Conservation (phyloP, 2,888 invertebrate genomes). For the Ichneumoninae sp. region DNA sequence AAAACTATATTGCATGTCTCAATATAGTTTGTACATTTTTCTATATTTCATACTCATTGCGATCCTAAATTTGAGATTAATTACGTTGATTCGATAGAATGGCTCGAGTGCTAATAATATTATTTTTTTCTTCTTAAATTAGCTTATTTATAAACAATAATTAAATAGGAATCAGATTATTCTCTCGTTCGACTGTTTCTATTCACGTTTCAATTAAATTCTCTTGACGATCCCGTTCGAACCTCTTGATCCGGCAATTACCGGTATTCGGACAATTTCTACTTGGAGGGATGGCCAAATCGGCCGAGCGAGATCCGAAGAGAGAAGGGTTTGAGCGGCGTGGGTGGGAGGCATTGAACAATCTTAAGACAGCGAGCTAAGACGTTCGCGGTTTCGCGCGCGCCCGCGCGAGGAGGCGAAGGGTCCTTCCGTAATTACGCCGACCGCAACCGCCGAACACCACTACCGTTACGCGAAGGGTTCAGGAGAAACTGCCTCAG, state of each 20-base stretch:
- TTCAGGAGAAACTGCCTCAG: slow-evolving; percentile 73
- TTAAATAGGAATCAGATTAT: not conserved
- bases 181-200: not conserved
- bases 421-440: slow-evolving; percentile 83
- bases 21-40: not conserved
- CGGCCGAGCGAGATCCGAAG: slow-evolving; percentile 38
- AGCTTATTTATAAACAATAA: not conserved
- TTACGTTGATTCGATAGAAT: not conserved
- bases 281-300: slow-evolving; percentile 70
- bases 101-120: not conserved
- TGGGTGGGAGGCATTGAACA: slow-evolving; percentile 55
- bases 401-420: slow-evolving; percentile 67
- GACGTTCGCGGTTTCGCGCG: slow-evolving; percentile 83
- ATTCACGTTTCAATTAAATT: not conserved
- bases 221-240: slow-evolving; percentile 41
- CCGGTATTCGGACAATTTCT: slow-evolving; percentile 77
- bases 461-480: slow-evolving; percentile 74
- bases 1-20: too few species aligned
- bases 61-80: not conserved
- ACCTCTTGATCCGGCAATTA: slow-evolving; percentile 73
- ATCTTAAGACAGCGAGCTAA: slow-evolving; percentile 76
- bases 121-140: not conserved
- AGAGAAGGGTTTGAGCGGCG: slow-evolving; percentile 60
- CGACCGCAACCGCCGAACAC: slow-evolving; percentile 82
- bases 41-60: not conserved